Base-by-base conservation (phyloP, 1,140 invertebrate species). In the Drosophila orena region DNA sequence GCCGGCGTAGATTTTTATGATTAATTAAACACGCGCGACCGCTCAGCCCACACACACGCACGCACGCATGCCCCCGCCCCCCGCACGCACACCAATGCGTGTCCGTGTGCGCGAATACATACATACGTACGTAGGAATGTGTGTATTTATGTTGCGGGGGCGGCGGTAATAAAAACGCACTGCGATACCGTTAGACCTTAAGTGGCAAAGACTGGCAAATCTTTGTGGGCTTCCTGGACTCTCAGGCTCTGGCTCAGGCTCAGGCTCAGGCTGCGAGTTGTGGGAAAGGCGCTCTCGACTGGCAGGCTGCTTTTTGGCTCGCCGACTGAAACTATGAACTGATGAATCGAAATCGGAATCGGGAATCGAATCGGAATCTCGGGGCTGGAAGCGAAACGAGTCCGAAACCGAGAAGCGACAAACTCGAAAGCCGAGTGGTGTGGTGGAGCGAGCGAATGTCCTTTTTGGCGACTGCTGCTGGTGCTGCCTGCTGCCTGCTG, bases 11-110 rank as follows among this genome's bases (percentile, higher is more conserved):
- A 44, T 78, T 88, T 88, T 86, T 86, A 86, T 86, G 83, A 86
- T 88, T 86, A 86, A 86, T 86, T 86, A 88, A 88, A 85, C 81
- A 85, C 81, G 84, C 81, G 81, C 78, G 83, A 80, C 72, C 77
- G 75, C 79, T 69, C 74, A 43, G 37, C 75, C 20, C 58, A 59
- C 46, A 43, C 52, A 46, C 37, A 24, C 69, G 49, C 58, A 30
- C 65, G 14, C 20, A 22, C 68, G 54, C 46, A 24, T 35, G 59
- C 56, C 65, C 47, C 35, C 66, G 55, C 68, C 69, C 66, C 77
- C 66, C 61, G 27, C 27, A 34, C 56, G 27, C 55, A 58, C 55
- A 58, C 15, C 42, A 34, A 8, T 22, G 27, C 40, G 30, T 30
- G 27, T 35, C n/a, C 30, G 49, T 52, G 49, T 35, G 49, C 55